phyloP scores from a whole-genome alignment of 2,797 vertebrate genomes.

The Smutsia gigantea region DNA sequence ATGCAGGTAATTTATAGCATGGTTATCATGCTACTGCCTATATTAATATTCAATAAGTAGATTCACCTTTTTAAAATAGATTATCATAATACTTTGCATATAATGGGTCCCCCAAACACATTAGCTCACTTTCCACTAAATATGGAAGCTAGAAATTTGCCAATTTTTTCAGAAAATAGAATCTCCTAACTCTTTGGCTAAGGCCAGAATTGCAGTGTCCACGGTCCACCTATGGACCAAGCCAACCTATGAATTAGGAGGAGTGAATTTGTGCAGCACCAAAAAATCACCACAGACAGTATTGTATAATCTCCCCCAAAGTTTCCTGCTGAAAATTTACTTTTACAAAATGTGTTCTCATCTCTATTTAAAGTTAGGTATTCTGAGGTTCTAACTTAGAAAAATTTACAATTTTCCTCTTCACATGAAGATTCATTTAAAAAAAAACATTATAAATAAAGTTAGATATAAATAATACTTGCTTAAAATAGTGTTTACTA shows the following conservation, averaged over 20 bases:
- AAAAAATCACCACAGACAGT: background rate
- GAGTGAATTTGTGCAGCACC: background rate
- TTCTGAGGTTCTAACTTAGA: slow-evolving; percentile 53
- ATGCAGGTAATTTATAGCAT: background rate
- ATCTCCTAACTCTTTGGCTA: background rate
- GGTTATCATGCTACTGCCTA: background rate
- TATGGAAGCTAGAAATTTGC: background rate
- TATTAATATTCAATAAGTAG: background rate
- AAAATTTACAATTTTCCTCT: slow-evolving; percentile 49
- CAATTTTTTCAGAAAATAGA: background rate
- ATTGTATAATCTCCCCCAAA: slow-evolving; percentile 40
- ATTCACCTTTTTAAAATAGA: background rate
- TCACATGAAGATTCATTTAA: slow-evolving; percentile 36
- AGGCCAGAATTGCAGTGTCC: background rate
- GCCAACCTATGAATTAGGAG: background rate
- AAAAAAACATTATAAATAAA: slow-evolving; percentile 72
- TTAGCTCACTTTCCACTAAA: background rate
- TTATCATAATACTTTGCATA: background rate
- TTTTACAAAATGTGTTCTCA: slow-evolving; percentile 67
- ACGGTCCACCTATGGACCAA: background rate
- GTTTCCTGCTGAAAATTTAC: slow-evolving; percentile 59
- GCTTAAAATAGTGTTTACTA: slow-evolving; percentile 67
- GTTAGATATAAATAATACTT: slow-evolving; percentile 66
- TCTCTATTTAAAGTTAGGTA: slow-evolving; percentile 72
- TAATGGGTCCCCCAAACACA: background rate